These are phyloP conservation scores for Aelia acuminata DNA, from an alignment of 2,888 invertebrate species.

Conservation along the genomic window DNA sequence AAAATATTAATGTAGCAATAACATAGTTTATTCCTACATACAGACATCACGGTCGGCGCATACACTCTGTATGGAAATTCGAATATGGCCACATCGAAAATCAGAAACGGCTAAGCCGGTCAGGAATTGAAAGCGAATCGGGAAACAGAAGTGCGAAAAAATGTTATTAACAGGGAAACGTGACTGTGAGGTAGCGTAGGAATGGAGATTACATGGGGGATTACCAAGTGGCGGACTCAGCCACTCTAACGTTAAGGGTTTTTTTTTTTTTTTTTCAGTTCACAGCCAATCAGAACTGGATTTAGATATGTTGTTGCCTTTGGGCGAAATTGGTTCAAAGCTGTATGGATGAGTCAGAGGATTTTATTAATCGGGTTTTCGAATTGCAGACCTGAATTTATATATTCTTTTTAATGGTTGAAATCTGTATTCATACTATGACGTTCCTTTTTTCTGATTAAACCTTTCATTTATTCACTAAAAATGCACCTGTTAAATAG, in stretches of 20 bases:
- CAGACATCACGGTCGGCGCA: background rate
- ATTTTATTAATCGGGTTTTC: background rate
- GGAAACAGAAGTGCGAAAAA: slow-evolving; percentile 33
- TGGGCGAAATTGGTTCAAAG: slow-evolving; percentile 27
- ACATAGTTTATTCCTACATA: too few relatives aligned
- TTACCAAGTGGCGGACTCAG: background rate
- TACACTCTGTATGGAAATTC: background rate
- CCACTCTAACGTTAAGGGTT: background rate
- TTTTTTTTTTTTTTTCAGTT: slow-evolving; percentile 35
- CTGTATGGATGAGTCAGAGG: slow-evolving; percentile 8
- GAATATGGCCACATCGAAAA: background rate
- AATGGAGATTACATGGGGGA: background rate
- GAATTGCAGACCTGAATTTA: slow-evolving; percentile 15
- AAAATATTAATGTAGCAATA: too few relatives aligned
- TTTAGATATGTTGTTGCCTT: background rate
- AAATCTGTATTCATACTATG: background rate
- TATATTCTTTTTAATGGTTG: background rate
- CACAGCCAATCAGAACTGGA: slow-evolving; percentile 14
- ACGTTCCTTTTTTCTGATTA: background rate
- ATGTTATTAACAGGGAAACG: slow-evolving; percentile 11
- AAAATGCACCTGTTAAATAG: too few relatives aligned
- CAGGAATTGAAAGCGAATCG: slow-evolving; percentile 3
- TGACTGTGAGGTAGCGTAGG: background rate
- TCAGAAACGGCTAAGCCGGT: background rate
- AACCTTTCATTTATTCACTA: too few relatives aligned